These are phyloP conservation scores for Toxostoma redivivum DNA, from an alignment of 2,113 vertebrate genomes.

Conservation along the genomic window DNA sequence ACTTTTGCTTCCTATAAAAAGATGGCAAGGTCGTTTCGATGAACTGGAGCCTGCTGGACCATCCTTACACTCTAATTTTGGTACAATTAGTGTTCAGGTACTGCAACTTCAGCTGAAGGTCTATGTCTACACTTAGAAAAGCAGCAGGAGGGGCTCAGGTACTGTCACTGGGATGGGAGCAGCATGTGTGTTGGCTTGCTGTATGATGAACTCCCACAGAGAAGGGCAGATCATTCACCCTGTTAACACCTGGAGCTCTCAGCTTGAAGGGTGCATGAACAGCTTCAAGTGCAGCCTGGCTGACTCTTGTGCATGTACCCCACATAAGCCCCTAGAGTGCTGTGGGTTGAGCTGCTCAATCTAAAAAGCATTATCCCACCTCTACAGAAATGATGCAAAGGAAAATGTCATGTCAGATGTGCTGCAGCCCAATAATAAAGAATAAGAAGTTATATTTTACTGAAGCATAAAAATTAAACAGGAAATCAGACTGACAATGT, in stretches of 20 bases:
- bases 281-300: not conserved
- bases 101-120: not conserved
- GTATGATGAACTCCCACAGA: not conserved
- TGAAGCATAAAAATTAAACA: not conserved
- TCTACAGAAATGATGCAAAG: not conserved
- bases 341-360: fast-evolving
- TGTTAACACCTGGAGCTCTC: not conserved
- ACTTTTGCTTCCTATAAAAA: not conserved
- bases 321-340: not conserved
- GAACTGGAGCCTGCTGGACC: not conserved
- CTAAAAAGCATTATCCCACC: fast-evolving
- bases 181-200: not conserved
- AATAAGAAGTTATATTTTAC: not conserved
- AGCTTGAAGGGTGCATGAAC: not conserved
- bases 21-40: fast-evolving
- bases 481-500: not conserved
- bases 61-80: not conserved
- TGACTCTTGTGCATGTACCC: not conserved
- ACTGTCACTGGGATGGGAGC: not conserved
- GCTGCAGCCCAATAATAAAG: not conserved
- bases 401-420: not conserved
- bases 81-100: not conserved
- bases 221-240: not conserved
- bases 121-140: not conserved
- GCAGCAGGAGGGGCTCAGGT: not conserved